These are phyloP conservation scores for Daubentonia madagascariensis DNA, from an alignment of 2,113 vertebrate genomes.

Conservation along the genomic window DNA sequence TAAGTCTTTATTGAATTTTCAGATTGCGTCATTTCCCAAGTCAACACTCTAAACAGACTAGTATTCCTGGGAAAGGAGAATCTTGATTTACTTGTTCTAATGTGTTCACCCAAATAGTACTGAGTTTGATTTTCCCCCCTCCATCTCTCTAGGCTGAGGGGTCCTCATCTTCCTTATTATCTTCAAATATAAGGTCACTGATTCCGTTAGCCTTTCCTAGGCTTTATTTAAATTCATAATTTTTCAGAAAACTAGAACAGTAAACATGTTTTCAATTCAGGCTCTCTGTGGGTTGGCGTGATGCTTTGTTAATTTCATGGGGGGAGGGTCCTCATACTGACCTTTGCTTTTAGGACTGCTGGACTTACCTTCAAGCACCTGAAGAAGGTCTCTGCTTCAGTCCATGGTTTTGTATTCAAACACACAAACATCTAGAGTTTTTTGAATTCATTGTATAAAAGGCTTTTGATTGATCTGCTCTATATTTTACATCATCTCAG, in stretches of 20 bases:
- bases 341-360: not conserved
- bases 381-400: not conserved
- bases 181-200: not conserved
- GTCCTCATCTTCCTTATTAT: not conserved
- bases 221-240: not conserved
- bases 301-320: not conserved
- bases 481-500: not conserved
- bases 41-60: not conserved
- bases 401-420: not conserved
- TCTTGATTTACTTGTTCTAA: not conserved
- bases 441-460: not conserved
- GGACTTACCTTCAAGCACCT: not conserved
- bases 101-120: not conserved
- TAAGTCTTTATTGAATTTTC: not conserved
- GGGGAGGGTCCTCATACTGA: not conserved
- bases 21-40: not conserved
- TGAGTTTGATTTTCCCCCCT: not conserved
- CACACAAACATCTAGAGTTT: not conserved
- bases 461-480: not conserved
- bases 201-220: not conserved
- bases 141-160: not conserved
- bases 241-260: constrained; percentile 1
- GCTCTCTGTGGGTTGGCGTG: not conserved
- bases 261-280: not conserved
- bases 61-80: not conserved